Evolutionary conservation across 92 coral and sea anemone species (phyloP), one percentile per base, ranked within the genome.

Genomic region (Actinostola sp.): DNA sequence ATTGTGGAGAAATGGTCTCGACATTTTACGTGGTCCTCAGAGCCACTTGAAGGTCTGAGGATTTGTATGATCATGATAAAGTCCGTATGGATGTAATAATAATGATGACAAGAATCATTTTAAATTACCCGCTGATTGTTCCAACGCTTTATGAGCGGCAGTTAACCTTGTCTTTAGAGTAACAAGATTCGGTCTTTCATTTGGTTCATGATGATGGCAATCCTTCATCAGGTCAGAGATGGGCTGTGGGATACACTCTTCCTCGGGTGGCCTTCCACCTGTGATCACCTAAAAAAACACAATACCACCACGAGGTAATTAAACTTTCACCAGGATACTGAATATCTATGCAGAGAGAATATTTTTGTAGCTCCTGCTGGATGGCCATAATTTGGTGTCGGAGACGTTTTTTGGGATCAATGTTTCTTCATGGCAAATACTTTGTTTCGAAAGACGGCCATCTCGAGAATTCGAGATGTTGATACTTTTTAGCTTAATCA

Each of bases 181-280:
- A 15, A 14, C 19, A 2, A 68, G 49, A 20, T 32, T 11, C 3
- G 50, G 49, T 49, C 74, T 31, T 19, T 51, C 21, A 1, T 68
- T n/a, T 17, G 45, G 21, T 8, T 51, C 48, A 8, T 44, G 27
- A 2, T 17, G 26, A 1, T 28, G 48, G 28, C 74, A 68, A 1
- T 16, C 36, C 20, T 68, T 17, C 0, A 49, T 68, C 0, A 68
- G 28, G 12, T 50, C 74, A 31, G 17, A 1, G 35, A 68, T 56
- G 7, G 16, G 19, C 7, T 31, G 21, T 20, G 48, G 61, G 28
- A 68, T 68, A 24, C 74, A 68, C 21, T 50, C 29, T 35, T 68
- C 74, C 33, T 50, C 42, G 8, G 14, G 42, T 3, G 31, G 7
- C 13, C 16, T 23, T 49, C 61, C 61, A n/a, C 57, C 74, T 19